Evolutionary conservation across 2,797 vertebrate genomes (phyloP).

Genomic region (Falco novaeseelandiae): DNA sequence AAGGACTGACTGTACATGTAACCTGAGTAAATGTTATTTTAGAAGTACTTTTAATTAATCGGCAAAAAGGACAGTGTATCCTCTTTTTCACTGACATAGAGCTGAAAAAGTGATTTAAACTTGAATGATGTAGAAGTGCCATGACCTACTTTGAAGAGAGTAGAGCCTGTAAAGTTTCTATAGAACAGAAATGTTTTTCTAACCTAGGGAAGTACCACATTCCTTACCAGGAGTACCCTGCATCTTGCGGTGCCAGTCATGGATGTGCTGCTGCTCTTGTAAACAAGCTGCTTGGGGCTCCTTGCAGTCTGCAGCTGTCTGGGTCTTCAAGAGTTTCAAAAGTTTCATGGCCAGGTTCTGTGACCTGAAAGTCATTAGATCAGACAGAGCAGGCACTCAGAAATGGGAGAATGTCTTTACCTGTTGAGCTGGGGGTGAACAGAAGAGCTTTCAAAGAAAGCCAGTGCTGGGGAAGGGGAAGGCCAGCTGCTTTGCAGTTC

Average conservation of each 20-base stretch:
- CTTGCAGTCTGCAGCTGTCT: neutral
- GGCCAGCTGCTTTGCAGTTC: neutral
- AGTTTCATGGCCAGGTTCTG: neutral
- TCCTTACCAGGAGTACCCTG: neutral
- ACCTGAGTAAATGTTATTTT: neutral
- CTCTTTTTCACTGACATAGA: neutral
- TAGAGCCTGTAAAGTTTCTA: neutral
- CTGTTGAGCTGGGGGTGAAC: rapidly evolving
- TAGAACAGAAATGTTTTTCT: neutral
- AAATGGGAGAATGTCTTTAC: too few species aligned
- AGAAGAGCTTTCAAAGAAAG: neutral
- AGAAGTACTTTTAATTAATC: neutral
- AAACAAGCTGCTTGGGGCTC: neutral
- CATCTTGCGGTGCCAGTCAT: neutral
- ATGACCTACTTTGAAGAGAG: neutral
- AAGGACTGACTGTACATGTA: neutral
- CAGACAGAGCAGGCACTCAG: neutral
- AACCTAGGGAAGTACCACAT: neutral
- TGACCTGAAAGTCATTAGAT: neutral
- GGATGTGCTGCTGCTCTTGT: neutral
- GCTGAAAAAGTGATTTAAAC: neutral
- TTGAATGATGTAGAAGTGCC: rapidly evolving
- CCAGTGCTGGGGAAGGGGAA: neutral
- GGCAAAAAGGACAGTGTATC: neutral
- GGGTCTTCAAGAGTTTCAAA: too few species aligned